Percentiles rank a stretch among this genome's conserved stretches.
phyloP scores from a whole-genome alignment of 2,888 invertebrate species.

The Apomyelois bistriatella region DNA sequence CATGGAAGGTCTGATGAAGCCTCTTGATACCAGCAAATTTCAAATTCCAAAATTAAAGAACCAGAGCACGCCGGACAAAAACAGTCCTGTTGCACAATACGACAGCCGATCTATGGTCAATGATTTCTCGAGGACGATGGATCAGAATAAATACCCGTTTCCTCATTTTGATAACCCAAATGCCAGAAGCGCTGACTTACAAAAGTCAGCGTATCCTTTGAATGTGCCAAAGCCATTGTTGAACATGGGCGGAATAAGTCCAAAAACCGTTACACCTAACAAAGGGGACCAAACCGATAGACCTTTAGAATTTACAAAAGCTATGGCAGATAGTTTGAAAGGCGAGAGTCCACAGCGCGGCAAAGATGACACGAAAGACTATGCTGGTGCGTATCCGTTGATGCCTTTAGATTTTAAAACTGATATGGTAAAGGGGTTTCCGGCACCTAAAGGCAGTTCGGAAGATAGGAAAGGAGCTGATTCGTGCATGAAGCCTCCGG shows the following conservation, averaged over 20 bases:
- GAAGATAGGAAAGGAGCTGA: conserved; percentile 73
- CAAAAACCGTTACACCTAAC: conserved; percentile 53
- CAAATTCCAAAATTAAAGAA: conserved; percentile 90
- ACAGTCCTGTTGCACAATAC: conserved; percentile 60
- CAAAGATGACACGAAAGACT: conserved; percentile 68
- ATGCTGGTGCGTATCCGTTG: conserved; percentile 53
- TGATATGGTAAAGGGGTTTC: conserved; percentile 68
- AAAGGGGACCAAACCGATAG: conserved; percentile 57
- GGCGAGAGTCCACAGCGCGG: conserved; percentile 55
- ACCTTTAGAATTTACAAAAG: conserved; percentile 60
- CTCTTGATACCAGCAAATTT: conserved; percentile 89
- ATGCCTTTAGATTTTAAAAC: conserved; percentile 71
- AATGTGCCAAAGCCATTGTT: conserved; percentile 70
- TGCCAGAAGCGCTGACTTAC: conserved; percentile 55
- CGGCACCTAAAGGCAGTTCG: conserved; percentile 64
- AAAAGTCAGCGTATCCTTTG: conserved; percentile 67
- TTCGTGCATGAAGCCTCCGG: conserved; percentile 70
- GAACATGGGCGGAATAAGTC: conserved; percentile 67
- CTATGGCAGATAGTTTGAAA: conserved; percentile 61
- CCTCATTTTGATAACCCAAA: conserved; percentile 63
- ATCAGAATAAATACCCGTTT: conserved; percentile 69
- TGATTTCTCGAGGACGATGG: conserved; percentile 64
- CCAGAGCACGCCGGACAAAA: conserved; percentile 71
- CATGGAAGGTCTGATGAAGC: conserved; percentile 88
- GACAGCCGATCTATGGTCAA: conserved; percentile 68